Base-by-base conservation (phyloP, 2,888 invertebrate species). In the Drosophila barbarae region DNA sequence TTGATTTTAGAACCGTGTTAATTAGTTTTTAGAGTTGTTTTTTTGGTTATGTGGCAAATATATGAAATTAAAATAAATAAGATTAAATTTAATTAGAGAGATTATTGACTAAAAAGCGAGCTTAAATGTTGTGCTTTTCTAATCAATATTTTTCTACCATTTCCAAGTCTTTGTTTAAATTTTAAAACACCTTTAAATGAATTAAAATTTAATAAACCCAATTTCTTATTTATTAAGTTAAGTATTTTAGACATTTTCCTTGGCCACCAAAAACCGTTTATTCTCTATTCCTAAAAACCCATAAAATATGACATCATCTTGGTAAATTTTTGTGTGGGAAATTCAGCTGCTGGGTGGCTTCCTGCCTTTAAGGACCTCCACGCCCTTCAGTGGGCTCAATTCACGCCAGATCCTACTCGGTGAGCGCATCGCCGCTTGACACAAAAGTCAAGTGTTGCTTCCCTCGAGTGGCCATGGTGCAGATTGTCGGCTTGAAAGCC, bases 381-480 rank as follows among this genome's bases (percentile, higher is more conserved):
- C 74, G 4, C 23, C 23, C 23, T 23, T 55, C 61, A 64, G 58
- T 39, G 55, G 64, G 67, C 67, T 65, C 76, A 63, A 71, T 73
- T 71, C 60, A 61, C 51, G 39, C 55, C 60, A 41, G 59, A 58
- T 58, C 53, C 57, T 53, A 6, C 57, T 53, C 21, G 36, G 34
- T 49, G 46, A 50, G 66, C 61, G 55, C 66, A 41, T 50, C 57
- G 41, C 74, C 72, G 74, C 80, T 81, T 81, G 81, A 81, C 81
- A 81, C 74, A 81, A 79, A 81, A 84, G 84, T 81, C 81, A 84
- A 81, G 81, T 84, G 82, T 74, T 81, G 71, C 74, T 74, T 79
- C 68, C 68, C 76, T 72, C 68, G 71, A 84, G 82, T 72, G 74
- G 41, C 74, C 75, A 72, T 71, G 74, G 39, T 77, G 80, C 72